These are phyloP conservation scores for Rhopalosiphum padi DNA, from an alignment of 1,140 invertebrate genomes.

Conservation along the genomic window DNA sequence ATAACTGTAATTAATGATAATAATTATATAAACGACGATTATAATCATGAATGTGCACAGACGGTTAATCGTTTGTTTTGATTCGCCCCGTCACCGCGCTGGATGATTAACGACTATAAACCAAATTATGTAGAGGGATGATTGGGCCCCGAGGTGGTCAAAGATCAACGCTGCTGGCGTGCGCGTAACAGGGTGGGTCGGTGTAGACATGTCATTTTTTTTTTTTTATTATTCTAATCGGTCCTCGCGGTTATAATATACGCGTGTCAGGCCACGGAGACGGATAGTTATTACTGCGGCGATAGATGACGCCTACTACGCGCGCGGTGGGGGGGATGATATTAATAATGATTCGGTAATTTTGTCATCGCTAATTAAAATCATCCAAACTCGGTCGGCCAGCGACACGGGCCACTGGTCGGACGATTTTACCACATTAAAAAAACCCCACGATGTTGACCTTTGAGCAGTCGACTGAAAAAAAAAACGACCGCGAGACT, in stretches of 20 bases:
- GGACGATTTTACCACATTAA: background rate
- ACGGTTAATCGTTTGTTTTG: slow-evolving; percentile 25
- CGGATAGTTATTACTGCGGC: background rate
- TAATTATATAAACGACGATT: background rate
- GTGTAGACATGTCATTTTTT: background rate
- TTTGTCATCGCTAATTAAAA: slow-evolving; percentile 30
- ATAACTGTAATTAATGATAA: background rate
- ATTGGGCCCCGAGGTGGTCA: background rate
- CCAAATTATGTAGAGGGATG: background rate
- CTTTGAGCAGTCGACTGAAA: background rate
- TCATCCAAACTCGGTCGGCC: background rate
- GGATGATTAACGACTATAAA: slow-evolving; percentile 41
- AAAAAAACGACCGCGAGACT: background rate
- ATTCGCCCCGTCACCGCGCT: no score
- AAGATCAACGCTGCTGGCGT: background rate
- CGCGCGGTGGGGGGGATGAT: background rate
- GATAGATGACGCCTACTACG: no score
- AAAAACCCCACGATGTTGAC: background rate
- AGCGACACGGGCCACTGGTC: background rate
- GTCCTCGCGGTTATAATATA: background rate
- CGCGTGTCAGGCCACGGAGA: background rate
- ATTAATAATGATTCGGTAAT: slow-evolving; percentile 28
- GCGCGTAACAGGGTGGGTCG: background rate
- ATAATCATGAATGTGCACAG: background rate
- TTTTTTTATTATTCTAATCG: background rate